A percentile compares a stretch with the other conserved stretches of the same genome.
Conservation (phyloP, 2,888 invertebrate genomes). For the Boloria selene region DNA sequence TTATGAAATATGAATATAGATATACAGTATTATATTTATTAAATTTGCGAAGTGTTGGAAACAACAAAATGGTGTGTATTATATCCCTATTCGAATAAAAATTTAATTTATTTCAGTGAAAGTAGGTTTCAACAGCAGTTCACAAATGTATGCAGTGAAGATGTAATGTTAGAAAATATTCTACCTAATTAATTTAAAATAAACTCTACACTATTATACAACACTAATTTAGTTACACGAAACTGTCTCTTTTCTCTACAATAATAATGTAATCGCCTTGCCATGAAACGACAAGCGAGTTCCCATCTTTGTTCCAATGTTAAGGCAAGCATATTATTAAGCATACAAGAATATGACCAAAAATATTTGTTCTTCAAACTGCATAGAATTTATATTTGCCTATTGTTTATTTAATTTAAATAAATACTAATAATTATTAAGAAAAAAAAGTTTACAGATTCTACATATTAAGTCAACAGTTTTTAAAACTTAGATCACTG, state of each 20-base stretch:
- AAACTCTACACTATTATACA: conserved; percentile 49
- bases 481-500: too few relatives aligned
- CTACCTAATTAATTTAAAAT: conserved; percentile 43
- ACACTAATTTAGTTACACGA: conserved; percentile 54
- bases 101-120: conserved; percentile 16
- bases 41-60: too few relatives aligned
- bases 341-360: too few relatives aligned
- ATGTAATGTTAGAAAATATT: conserved; percentile 32
- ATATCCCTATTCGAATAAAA: neutral
- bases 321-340: conserved; percentile 26
- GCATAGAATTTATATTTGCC: too few relatives aligned
- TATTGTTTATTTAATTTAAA: too few relatives aligned
- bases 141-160: conserved; percentile 15
- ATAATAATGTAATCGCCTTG: conserved; percentile 45
- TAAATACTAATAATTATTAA: neutral
- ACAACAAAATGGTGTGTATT: neutral
- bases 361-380: too few relatives aligned
- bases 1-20: too few relatives aligned
- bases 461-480: too few relatives aligned
- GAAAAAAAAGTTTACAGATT: too few relatives aligned
- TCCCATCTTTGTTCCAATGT: conserved; percentile 47
- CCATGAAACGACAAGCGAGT: conserved; percentile 40
- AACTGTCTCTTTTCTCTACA: conserved; percentile 59
- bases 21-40: too few relatives aligned
- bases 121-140: conserved; percentile 25